Evolutionary conservation across 2,797 vertebrate species (phyloP).

Genomic region (Pseudomugil gertrudae): DNA sequence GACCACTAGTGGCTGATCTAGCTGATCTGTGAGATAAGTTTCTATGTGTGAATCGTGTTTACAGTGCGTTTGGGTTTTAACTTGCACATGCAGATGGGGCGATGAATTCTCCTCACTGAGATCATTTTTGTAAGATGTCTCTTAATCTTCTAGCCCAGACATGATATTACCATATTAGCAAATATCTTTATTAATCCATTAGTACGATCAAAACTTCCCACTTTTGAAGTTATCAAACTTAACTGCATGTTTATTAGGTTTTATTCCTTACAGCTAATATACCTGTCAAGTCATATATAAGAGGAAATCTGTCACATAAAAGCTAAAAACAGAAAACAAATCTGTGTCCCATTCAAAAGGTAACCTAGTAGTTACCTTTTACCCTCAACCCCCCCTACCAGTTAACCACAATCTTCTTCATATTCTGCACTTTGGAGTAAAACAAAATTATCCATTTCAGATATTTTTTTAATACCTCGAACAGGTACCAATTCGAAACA

Average conservation of each 20-base stretch:
- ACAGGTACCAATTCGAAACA: constrained; percentile 76
- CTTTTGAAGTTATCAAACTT: too few species aligned
- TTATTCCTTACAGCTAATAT: constrained; percentile 32
- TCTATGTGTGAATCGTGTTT: neutral
- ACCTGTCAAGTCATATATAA: constrained; percentile 28
- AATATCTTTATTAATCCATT: too few species aligned
- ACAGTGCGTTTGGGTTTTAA: neutral
- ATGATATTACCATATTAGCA: too few species aligned
- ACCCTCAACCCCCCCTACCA: too few species aligned
- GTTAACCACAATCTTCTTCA: too few species aligned
- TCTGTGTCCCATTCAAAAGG: too few species aligned
- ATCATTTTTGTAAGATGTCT: neutral
- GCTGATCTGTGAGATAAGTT: neutral
- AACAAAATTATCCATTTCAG: too few species aligned
- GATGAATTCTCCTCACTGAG: neutral
- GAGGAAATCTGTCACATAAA: constrained; percentile 40
- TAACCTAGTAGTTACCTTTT: too few species aligned
- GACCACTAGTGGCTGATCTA: too few species aligned
- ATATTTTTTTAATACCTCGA: constrained; percentile 67
- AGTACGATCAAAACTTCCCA: too few species aligned
- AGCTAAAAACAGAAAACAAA: constrained; percentile 51
- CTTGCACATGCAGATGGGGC: neutral
- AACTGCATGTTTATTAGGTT: constrained; percentile 19
- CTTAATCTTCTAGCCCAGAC: too few species aligned
- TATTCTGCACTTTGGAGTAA: constrained; percentile 14